Evolutionary conservation across 2,888 invertebrate genomes (phyloP).

Genomic region (Plebejus argus): DNA sequence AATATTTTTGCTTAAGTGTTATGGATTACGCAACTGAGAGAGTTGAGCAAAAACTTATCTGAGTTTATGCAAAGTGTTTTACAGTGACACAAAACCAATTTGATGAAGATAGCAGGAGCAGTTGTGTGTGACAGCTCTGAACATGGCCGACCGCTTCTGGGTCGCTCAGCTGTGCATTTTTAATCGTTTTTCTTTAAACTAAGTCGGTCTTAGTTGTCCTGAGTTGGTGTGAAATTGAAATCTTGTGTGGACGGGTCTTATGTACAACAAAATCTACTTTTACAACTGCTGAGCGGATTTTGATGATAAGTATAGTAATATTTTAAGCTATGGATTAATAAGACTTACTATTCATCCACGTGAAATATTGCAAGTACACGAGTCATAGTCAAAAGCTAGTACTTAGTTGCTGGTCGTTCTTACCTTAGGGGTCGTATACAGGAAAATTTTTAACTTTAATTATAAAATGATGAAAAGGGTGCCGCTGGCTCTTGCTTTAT

Average conservation of each 20-base stretch:
- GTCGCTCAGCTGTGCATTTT: background rate
- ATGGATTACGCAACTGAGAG: background rate
- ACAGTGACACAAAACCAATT: slow-evolving; percentile 8
- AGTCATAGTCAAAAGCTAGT: too few relatives aligned
- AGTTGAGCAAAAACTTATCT: background rate
- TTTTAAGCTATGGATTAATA: too few relatives aligned
- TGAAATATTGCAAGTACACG: too few relatives aligned
- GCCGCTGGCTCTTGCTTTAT: background rate
- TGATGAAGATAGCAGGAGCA: background rate
- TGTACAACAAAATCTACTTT: too few relatives aligned
- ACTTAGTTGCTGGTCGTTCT: too few relatives aligned
- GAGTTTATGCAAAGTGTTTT: slow-evolving; percentile 10
- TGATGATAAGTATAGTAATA: too few relatives aligned
- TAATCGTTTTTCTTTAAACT: background rate
- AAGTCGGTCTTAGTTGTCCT: background rate
- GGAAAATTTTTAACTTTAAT: too few relatives aligned
- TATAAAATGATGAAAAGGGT: too few relatives aligned
- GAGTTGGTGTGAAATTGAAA: background rate
- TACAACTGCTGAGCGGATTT: too few relatives aligned
- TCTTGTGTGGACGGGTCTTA: too few relatives aligned
- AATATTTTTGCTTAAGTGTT: background rate
- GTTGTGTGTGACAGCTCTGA: background rate
- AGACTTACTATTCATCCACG: too few relatives aligned
- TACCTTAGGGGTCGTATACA: too few relatives aligned
- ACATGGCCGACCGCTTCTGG: background rate